Evolutionary conservation across 2,113 vertebrate species (phyloP).

Genomic region (Platichthys flesus): DNA sequence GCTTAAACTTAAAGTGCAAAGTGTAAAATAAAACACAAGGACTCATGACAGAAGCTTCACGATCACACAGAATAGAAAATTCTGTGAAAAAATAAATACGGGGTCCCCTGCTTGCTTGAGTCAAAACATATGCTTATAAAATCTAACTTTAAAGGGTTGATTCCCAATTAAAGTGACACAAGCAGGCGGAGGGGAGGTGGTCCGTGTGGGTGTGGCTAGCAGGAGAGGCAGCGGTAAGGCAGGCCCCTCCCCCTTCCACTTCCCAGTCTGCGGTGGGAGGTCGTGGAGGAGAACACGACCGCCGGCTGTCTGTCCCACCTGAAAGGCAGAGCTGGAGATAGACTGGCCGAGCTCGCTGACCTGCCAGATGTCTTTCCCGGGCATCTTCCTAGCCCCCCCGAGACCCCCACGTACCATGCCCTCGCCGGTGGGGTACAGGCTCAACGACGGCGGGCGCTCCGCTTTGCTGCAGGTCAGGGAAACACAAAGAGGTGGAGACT

Average conservation of each 20-base stretch:
- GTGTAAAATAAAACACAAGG: slow-evolving; percentile 31
- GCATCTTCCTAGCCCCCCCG: slow-evolving; percentile 90
- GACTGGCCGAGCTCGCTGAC: slow-evolving; percentile 92
- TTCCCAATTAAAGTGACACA: slow-evolving; percentile 55
- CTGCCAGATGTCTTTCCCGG: slow-evolving; percentile 94
- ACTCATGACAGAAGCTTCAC: slow-evolving; percentile 30
- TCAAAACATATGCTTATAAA: slow-evolving; percentile 22
- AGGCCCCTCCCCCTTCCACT: slow-evolving; percentile 55
- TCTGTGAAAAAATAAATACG: slow-evolving; percentile 3
- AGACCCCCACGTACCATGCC: slow-evolving; percentile 97
- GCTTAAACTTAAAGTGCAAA: not conserved
- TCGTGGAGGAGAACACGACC: slow-evolving; percentile 34
- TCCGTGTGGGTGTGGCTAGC: slow-evolving; percentile 51
- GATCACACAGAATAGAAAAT: slow-evolving; percentile 32
- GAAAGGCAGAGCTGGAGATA: slow-evolving; percentile 91
- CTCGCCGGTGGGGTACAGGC: slow-evolving; percentile 91
- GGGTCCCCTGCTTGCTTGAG: slow-evolving; percentile 68
- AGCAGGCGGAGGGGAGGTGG: slow-evolving; percentile 61
- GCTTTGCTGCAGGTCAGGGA: slow-evolving; percentile 87
- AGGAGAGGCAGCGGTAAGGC: slow-evolving; percentile 42
- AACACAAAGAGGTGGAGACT: slow-evolving; percentile 42
- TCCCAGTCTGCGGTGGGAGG: slow-evolving; percentile 27
- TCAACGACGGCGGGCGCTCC: slow-evolving; percentile 95
- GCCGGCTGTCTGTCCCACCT: slow-evolving; percentile 88
- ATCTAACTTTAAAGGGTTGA: slow-evolving; percentile 6